These are phyloP conservation scores for Mythimna pallens DNA, from an alignment of 2,888 invertebrate species.

Conservation along the genomic window DNA sequence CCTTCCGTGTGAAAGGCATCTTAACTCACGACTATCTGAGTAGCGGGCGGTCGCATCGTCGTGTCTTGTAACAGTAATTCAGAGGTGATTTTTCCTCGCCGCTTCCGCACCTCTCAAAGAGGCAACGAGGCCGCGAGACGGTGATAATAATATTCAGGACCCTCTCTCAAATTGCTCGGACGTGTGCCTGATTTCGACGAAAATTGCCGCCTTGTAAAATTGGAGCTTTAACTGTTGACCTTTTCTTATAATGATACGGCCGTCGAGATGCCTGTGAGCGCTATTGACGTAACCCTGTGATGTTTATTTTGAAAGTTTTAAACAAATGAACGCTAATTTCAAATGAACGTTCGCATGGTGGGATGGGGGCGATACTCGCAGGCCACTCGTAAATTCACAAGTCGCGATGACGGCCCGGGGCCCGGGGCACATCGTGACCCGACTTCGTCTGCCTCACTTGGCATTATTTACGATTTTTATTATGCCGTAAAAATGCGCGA, in stretches of 20 bases:
- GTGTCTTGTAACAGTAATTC: constrained; percentile 72
- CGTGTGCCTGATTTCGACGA: constrained; percentile 78
- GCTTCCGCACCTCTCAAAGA: constrained; percentile 74
- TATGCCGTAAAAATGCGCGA: constrained; percentile 88
- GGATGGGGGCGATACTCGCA: constrained; percentile 76
- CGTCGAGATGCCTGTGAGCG: constrained; percentile 61
- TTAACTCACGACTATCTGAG: constrained; percentile 49
- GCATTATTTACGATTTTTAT: constrained; percentile 89
- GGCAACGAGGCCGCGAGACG: constrained; percentile 71
- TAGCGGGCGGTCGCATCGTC: constrained; percentile 56
- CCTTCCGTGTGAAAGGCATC: constrained; percentile 55
- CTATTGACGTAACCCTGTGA: constrained; percentile 59
- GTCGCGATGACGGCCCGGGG: constrained; percentile 83
- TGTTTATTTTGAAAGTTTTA: constrained; percentile 48
- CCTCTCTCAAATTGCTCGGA: constrained; percentile 80
- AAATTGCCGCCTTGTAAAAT: constrained; percentile 77
- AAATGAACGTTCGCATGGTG: constrained; percentile 76
- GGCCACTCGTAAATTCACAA: constrained; percentile 84
- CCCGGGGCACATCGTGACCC: constrained; percentile 88
- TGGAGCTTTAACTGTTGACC: constrained; percentile 77
- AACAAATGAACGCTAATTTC: constrained; percentile 69
- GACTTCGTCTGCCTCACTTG: constrained; percentile 82
- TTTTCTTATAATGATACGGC: constrained; percentile 73
- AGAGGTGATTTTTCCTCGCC: constrained; percentile 74
- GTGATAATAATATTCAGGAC: constrained; percentile 81